Evolutionary conservation across 1,140 invertebrate species (phyloP), one percentile per base, ranked within the genome.

Genomic region (Lasioglossum baleicum): DNA sequence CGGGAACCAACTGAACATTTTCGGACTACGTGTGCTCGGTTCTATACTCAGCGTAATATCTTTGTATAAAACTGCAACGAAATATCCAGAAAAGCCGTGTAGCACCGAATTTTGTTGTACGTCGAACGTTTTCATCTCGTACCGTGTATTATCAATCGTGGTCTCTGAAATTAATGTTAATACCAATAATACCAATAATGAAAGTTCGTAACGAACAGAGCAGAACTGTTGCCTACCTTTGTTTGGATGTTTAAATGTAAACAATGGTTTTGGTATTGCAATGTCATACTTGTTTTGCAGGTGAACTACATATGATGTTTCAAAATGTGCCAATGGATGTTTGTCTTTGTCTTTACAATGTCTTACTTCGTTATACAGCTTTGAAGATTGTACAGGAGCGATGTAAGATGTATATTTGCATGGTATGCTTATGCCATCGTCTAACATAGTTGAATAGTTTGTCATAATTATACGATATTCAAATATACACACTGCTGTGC

Each of bases 1-100:
- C 17, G 98, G 98, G 91, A 99, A 99, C 99, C 99, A 99, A 83
- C 97, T 98, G 85, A 98, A 97, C 97, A 99, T 98, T 88, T 97
- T 97, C 6, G 94, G 94, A 53, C 98, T 98, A 90, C 98, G 96
- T 7, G 96, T 98, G 22, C 95, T 93, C 7, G 98, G 98, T 83
- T 97, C 95, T 89, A 98, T 99, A 90, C 98, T 99, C 13, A 99
- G 93, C 56, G 93, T 96, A 61, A 99, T 94, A 90, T 98, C 95
- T 86, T 96, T 96, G 92, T 97, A 99, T 20, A 99, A 94, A 68
- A 95, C 91, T 64, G 97, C 95, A 87, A 99, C 97, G 94, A 99
- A 99, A 91, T 98, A 99, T 3, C 99, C 99, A 69, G 96, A 97
- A 92, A 99, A 98, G 8, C 98, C 98, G 92, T 99, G 98, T 63